Conservation (phyloP, 2,113 vertebrate genomes). For the Serinus canaria region DNA sequence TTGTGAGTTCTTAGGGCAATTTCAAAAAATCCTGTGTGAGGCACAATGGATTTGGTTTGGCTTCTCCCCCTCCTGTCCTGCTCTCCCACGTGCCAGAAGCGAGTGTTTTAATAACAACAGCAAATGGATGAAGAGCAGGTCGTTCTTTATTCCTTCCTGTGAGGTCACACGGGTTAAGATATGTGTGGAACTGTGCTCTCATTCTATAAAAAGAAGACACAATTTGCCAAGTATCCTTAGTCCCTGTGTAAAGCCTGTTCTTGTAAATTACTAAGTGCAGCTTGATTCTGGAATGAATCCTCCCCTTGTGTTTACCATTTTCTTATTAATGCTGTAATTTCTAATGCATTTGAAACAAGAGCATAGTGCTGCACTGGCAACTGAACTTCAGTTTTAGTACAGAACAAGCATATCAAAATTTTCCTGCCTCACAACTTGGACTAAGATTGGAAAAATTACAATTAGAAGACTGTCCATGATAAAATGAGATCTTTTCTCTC, state of each 20-base stretch:
- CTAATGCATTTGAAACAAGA: not conserved
- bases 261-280: not conserved
- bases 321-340: not conserved
- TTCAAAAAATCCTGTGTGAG: not conserved
- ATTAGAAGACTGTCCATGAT: not conserved
- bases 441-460: not conserved
- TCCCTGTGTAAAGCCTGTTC: not conserved
- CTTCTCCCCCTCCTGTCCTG: not conserved
- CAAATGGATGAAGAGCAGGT: conserved; percentile 3
- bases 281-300: not conserved
- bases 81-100: not conserved
- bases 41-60: not conserved
- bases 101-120: conserved; percentile 47
- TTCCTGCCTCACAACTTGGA: not conserved
- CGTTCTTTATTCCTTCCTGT: not conserved
- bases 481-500: not conserved
- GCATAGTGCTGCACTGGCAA: not conserved
- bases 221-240: not conserved
- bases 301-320: not conserved
- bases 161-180: not conserved
- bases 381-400: not conserved
- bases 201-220: not conserved
- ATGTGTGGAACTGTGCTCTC: not conserved
- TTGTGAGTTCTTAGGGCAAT: conserved; percentile 34
- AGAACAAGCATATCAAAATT: not conserved